phyloP scores from a whole-genome alignment of 2,113 vertebrate genomes.

The Pollachius pollachius region DNA sequence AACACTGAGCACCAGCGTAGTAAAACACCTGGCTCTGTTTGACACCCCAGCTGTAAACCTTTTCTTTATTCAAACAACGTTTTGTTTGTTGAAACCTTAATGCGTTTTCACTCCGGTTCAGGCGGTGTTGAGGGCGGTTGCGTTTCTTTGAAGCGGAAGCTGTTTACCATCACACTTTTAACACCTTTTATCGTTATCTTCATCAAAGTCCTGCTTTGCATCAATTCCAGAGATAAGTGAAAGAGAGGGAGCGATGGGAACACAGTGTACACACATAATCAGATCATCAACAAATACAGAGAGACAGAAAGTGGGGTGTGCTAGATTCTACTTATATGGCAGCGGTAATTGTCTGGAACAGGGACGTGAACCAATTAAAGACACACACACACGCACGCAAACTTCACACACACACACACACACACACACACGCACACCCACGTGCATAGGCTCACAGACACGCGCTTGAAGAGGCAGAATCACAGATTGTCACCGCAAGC shows the following conservation, averaged over 20 bases:
- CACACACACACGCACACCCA: background rate
- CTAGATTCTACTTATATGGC: too few relatives aligned
- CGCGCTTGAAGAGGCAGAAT: background rate
- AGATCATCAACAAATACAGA: too few relatives aligned
- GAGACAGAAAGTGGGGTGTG: too few relatives aligned
- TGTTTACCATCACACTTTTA: background rate
- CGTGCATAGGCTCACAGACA: background rate
- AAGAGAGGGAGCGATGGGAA: background rate
- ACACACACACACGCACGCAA: too few relatives aligned
- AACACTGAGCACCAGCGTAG: background rate
- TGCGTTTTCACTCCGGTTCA: background rate
- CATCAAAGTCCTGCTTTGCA: background rate
- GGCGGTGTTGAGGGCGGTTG: background rate
- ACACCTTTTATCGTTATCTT: background rate
- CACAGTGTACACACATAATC: too few relatives aligned
- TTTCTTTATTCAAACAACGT: background rate
- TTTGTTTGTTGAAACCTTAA: background rate
- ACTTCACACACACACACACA: background rate
- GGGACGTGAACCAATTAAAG: too few relatives aligned
- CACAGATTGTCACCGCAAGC: background rate
- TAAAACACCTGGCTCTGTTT: background rate
- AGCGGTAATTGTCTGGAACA: too few relatives aligned
- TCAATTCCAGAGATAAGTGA: background rate
- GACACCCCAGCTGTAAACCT: background rate
- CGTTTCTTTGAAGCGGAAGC: background rate